Conservation (phyloP, 2,797 vertebrate species). For the Limosa lapponica region DNA sequence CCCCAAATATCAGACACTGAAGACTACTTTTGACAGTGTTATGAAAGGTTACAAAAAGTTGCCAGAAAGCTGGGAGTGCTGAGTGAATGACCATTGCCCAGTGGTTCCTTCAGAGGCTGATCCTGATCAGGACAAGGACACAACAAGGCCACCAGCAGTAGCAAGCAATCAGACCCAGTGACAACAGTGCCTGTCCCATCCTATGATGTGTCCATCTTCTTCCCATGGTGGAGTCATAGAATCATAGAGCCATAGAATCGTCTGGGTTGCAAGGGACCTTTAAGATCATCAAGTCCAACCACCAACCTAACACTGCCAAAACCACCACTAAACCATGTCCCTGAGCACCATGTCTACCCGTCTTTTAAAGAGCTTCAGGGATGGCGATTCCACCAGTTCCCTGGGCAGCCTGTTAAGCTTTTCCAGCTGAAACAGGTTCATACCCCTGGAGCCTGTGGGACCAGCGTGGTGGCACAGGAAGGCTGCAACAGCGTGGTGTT, state of each 20-base stretch:
- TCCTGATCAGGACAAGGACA: background rate
- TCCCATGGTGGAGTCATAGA: background rate
- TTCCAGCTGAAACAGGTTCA: background rate
- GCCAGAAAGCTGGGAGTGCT: background rate
- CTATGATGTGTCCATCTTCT: background rate
- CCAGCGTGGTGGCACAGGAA: fast-evolving
- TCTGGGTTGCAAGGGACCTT: background rate
- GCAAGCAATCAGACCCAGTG: fast-evolving
- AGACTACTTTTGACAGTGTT: background rate
- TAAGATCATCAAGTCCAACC: background rate
- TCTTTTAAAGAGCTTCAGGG: background rate
- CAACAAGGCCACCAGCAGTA: background rate
- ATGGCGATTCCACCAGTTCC: background rate
- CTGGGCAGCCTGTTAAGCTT: background rate
- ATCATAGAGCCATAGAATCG: background rate
- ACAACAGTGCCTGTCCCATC: fast-evolving
- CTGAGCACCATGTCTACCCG: background rate
- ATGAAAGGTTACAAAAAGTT: background rate
- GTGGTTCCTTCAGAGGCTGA: background rate
- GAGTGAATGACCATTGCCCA: fast-evolving
- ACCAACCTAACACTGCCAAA: background rate
- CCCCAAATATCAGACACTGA: background rate
- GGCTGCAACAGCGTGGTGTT: background rate
- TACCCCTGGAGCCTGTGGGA: background rate
- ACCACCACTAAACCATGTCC: background rate